Conservation (phyloP, 2,797 vertebrate genomes). For the Onychomys torridus region DNA sequence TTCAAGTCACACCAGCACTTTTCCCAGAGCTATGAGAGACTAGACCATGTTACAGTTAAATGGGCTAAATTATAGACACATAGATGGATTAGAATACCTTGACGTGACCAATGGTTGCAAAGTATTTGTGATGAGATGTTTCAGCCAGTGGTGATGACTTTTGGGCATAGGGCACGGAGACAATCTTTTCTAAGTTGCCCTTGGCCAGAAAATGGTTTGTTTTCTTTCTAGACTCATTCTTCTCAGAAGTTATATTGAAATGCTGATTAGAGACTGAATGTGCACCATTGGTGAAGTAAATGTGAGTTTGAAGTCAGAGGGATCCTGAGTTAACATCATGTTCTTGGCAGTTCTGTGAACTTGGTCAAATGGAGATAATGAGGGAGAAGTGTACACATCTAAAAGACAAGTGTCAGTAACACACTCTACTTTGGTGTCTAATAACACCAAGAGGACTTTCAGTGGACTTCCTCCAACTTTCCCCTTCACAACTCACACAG, state of each 20-base stretch:
- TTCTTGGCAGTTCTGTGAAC: neutral
- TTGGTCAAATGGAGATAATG: slow-evolving; percentile 25
- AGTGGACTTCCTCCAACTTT: neutral
- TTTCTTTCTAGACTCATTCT: slow-evolving; percentile 30
- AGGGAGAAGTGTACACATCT: neutral
- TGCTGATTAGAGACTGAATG: slow-evolving; percentile 1
- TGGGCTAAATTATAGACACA: neutral
- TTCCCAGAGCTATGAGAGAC: neutral
- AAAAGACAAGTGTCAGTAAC: neutral
- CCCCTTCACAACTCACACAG: neutral
- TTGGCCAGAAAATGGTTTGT: slow-evolving; percentile 42
- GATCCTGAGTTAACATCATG: neutral
- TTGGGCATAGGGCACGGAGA: neutral
- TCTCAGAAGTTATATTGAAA: slow-evolving; percentile 22
- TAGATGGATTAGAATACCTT: neutral
- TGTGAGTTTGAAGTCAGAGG: slow-evolving; percentile 21
- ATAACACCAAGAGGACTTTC: neutral
- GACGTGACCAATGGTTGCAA: neutral
- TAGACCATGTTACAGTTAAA: slow-evolving; percentile 17
- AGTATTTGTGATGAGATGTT: slow-evolving; percentile 46
- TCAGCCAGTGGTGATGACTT: neutral
- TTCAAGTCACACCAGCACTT: slow-evolving; percentile 13
- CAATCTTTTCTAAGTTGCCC: slow-evolving; percentile 4
- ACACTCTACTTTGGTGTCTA: neutral
- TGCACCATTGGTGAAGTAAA: slow-evolving; percentile 35